Evolutionary conservation across 2,888 invertebrate genomes (phyloP).

Genomic region (Netelia virgata): DNA sequence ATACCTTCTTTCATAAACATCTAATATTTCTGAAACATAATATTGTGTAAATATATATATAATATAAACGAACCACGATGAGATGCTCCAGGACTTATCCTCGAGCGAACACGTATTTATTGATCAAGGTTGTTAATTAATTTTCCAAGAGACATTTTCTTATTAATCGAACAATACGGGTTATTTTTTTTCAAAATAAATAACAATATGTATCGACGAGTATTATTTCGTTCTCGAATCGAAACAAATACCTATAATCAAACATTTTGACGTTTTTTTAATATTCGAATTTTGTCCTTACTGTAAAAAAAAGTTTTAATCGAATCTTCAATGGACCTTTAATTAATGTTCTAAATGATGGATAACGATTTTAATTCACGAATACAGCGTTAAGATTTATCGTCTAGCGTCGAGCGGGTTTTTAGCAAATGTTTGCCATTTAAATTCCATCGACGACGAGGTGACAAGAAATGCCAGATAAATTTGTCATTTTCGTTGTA

Average conservation of each 20-base stretch:
- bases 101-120: neutral
- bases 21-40: conserved; percentile 23
- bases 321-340: conserved; percentile 11
- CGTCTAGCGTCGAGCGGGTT: neutral
- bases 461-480: neutral
- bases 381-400: neutral
- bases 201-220: no score
- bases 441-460: conserved; percentile 10
- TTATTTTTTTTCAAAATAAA: no score
- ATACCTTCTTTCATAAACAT: conserved; percentile 40
- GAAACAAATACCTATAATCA: no score
- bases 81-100: neutral
- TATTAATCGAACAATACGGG: no score
- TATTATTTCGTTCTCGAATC: no score
- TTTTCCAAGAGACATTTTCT: neutral
- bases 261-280: no score
- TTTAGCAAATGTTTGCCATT: neutral
- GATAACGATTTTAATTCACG: no score
- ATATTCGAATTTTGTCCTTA: no score
- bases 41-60: conserved; percentile 2
- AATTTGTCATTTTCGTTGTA: neutral
- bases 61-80: neutral
- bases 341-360: neutral
- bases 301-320: neutral
- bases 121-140: neutral